Evolutionary conservation across 1,140 invertebrate genomes (phyloP).

Genomic region (Tenebrio molitor): DNA sequence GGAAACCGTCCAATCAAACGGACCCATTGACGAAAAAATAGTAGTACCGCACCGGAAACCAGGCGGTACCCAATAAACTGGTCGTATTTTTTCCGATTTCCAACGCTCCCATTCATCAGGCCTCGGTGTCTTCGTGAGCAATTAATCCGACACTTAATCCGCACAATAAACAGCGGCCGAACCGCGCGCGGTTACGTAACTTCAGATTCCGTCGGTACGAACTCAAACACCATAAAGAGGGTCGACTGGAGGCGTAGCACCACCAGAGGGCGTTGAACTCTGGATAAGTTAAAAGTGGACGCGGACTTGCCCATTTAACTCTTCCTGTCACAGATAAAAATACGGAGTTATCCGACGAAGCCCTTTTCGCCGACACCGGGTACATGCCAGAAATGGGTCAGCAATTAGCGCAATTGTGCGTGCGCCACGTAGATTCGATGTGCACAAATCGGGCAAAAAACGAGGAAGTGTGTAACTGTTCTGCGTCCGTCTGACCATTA

Average conservation of each 20-base stretch:
- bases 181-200: slow-evolving; percentile 39
- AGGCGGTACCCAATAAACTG: slow-evolving; percentile 19
- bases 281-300: slow-evolving; percentile 51
- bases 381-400: background rate
- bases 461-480: slow-evolving; percentile 13
- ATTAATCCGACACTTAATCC: slow-evolving; percentile 2
- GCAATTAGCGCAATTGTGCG: slow-evolving; percentile 17
- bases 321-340: slow-evolving; percentile 54
- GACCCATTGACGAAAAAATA: slow-evolving; percentile 17
- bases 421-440: background rate
- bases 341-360: slow-evolving; percentile 40
- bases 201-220: slow-evolving; percentile 48
- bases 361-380: background rate
- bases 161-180: background rate
- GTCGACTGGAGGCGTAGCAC: slow-evolving; percentile 54
- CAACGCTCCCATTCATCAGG: background rate
- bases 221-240: slow-evolving; percentile 55
- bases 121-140: background rate
- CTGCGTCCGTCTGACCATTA: slow-evolving; percentile 9
- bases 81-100: slow-evolving; percentile 17
- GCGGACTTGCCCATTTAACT: slow-evolving; percentile 53
- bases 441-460: slow-evolving; percentile 1
- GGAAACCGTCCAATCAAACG: slow-evolving; percentile 6
- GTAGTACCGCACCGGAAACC: slow-evolving; percentile 6
- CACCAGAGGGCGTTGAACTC: slow-evolving; percentile 54